A percentile compares a stretch with the other conserved stretches of the same genome.
phyloP scores from a whole-genome alignment of 2,888 invertebrate genomes.

The Stenchaetothrips biformis region DNA sequence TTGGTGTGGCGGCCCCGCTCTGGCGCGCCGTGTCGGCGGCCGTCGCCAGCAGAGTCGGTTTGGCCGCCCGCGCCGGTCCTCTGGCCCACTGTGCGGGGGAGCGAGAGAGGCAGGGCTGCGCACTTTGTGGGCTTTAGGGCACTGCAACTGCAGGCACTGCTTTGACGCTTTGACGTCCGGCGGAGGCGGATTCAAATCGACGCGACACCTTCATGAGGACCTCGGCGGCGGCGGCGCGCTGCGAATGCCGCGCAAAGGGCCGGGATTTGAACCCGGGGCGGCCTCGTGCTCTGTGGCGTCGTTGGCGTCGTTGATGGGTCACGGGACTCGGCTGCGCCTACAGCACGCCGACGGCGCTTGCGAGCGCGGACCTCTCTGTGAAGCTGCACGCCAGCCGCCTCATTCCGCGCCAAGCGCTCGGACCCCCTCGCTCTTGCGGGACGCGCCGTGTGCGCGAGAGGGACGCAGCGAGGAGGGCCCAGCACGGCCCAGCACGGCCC shows the following conservation, averaged over 20 bases:
- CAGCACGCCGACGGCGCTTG: too few species aligned
- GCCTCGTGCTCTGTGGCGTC: not conserved
- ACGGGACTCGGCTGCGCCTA: too few species aligned
- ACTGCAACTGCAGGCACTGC: not conserved
- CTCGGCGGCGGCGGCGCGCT: not conserved
- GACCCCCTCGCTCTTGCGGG: not conserved
- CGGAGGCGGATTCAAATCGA: not conserved
- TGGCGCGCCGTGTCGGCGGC: not conserved
- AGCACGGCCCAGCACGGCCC: not conserved
- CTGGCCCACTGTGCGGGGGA: not conserved
- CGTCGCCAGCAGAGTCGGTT: not conserved
- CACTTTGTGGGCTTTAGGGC: not conserved
- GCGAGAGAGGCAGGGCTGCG: not conserved
- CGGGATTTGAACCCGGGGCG: not conserved
- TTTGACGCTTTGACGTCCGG: not conserved
- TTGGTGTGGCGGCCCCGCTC: not conserved
- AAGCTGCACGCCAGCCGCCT: not conserved
- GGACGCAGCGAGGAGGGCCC: too few species aligned
- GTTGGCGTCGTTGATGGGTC: too few species aligned
- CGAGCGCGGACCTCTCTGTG: not conserved
- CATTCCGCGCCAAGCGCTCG: not conserved
- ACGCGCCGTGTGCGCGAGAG: not conserved
- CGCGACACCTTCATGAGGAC: not conserved
- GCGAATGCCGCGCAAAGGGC: not conserved
- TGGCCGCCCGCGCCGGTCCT: not conserved